Conservation (phyloP, 1,140 invertebrate genomes). For the Drosophila parabipectinata region DNA sequence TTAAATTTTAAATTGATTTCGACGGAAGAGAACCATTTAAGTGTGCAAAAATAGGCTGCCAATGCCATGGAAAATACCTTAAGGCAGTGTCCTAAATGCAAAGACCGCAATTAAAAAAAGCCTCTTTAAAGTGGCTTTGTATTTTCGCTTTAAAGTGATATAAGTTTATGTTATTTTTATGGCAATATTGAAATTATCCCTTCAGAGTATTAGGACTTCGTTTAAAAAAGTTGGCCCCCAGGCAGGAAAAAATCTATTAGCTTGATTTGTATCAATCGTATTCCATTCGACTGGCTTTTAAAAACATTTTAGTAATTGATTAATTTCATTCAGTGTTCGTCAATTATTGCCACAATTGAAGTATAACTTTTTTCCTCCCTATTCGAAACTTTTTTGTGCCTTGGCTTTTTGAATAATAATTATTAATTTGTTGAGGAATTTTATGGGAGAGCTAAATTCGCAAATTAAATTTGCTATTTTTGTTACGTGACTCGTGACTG, state of each 20-base stretch:
- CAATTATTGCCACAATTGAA: constrained; percentile 42
- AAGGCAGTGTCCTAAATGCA: not conserved
- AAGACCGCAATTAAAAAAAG: constrained; percentile 6
- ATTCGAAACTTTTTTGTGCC: constrained; percentile 4
- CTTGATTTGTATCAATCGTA: constrained; percentile 7
- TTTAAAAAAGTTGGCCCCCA: not conserved
- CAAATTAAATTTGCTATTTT: constrained; percentile 76
- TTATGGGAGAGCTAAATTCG: constrained; percentile 64
- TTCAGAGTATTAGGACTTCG: not conserved
- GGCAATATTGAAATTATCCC: not conserved
- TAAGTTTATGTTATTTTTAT: not conserved
- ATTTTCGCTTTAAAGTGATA: not conserved
- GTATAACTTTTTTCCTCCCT: constrained; percentile 20
- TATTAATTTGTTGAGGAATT: constrained; percentile 41
- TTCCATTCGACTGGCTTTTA: constrained; percentile 19
- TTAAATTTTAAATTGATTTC: constrained; percentile 34
- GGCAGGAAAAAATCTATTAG: constrained; percentile 14
- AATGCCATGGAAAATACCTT: constrained; percentile 8
- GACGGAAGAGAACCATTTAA: constrained; percentile 27
- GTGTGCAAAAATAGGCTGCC: constrained; percentile 37
- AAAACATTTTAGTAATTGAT: constrained; percentile 60
- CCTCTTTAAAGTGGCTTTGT: not conserved
- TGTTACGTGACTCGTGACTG: constrained; percentile 67
- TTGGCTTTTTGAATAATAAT: constrained; percentile 16
- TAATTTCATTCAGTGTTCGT: constrained; percentile 54